Percentiles rank a stretch among this genome's conserved stretches.
Conservation (phyloP, 2,888 invertebrate species). For the Muschampia plurimacula region DNA sequence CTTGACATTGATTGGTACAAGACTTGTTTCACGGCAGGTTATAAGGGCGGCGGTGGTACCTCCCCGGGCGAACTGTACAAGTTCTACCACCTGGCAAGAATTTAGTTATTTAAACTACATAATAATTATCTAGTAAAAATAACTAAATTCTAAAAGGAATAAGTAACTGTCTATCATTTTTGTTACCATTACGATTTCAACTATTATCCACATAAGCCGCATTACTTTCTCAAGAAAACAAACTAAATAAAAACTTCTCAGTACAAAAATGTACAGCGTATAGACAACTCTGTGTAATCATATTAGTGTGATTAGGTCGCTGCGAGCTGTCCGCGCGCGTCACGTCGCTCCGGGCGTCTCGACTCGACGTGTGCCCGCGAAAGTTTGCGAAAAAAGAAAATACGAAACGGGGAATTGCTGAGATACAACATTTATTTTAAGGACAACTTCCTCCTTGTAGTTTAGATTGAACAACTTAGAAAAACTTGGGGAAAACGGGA, state of each 20-base stretch:
- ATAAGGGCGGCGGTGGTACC: too few species aligned
- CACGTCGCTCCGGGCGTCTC: not conserved
- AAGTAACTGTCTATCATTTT: too few species aligned
- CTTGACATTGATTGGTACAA: too few species aligned
- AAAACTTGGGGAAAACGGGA: not conserved
- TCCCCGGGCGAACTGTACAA: too few species aligned
- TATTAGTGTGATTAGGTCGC: not conserved
- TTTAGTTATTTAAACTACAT: too few species aligned
- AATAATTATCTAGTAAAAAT: too few species aligned
- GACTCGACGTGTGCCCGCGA: not conserved
- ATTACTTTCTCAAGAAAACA: not conserved
- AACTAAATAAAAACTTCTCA: too few species aligned
- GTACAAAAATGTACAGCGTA: not conserved
- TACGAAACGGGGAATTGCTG: not conserved
- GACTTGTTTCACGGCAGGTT: too few species aligned
- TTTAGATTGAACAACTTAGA: constrained; percentile 2
- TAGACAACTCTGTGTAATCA: not conserved
- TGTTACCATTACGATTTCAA: not conserved
- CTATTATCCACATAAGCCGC: not conserved
- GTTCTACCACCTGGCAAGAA: too few species aligned
- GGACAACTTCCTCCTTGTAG: not conserved
- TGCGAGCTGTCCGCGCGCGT: not conserved
- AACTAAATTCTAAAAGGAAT: too few species aligned
- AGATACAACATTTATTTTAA: not conserved
- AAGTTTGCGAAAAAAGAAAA: not conserved